Conservation (phyloP, 2,888 invertebrate genomes). For the Amblyjoppa proteus region DNA sequence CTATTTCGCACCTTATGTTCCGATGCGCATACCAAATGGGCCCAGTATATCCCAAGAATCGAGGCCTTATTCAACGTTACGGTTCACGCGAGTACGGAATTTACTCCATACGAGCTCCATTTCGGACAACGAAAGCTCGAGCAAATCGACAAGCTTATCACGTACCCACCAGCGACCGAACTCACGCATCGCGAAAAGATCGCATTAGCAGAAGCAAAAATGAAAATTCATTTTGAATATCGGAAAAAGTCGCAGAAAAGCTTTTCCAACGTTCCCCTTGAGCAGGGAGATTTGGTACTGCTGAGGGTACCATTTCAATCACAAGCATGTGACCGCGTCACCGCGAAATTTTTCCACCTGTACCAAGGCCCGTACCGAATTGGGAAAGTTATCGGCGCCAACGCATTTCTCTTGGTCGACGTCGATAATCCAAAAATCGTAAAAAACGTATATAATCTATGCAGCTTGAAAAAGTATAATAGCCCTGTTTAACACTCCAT, state of each 20-base stretch:
- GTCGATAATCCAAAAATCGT: not conserved
- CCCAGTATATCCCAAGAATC: not conserved
- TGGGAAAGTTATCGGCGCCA: not conserved
- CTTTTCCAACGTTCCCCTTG: not conserved
- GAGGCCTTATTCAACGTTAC: not conserved
- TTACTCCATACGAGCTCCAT: not conserved
- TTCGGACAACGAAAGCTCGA: not conserved
- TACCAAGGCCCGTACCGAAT: not conserved
- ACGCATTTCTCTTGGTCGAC: not conserved
- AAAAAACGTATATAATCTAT: not conserved
- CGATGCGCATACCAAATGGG: slow-evolving; percentile 1
- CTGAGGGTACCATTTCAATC: slow-evolving; percentile 20
- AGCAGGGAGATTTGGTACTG: slow-evolving; percentile 30
- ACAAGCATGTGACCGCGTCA: not conserved
- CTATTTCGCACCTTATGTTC: slow-evolving; percentile 5
- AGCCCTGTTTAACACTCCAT: not conserved
- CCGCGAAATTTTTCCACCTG: not conserved
- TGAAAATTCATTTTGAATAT: not conserved
- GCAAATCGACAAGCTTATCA: not conserved
- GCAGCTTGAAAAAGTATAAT: not conserved
- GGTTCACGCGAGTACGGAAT: not conserved
- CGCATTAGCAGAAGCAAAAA: not conserved
- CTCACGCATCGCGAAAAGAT: not conserved
- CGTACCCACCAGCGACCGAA: not conserved
- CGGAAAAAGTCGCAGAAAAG: not conserved